These are phyloP conservation scores for Hyaena hyaena DNA, from an alignment of 2,113 vertebrate species.

Conservation along the genomic window DNA sequence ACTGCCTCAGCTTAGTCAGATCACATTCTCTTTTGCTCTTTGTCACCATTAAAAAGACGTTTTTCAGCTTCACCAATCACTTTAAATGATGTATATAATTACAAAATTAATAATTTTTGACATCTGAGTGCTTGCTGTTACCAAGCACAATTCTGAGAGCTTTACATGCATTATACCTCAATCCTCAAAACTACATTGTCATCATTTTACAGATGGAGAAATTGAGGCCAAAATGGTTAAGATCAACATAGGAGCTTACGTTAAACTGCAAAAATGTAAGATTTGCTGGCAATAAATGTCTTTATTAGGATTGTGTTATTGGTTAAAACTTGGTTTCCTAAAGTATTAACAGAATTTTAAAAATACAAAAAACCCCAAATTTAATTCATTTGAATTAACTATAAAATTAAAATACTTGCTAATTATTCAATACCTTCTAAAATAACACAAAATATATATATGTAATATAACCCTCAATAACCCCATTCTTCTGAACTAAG, in stretches of 20 bases:
- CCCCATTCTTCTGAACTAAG: conserved; percentile 54
- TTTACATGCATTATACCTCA: not conserved
- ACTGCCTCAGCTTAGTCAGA: not conserved
- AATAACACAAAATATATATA: conserved; percentile 79
- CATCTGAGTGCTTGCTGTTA: not conserved
- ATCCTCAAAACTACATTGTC: not conserved
- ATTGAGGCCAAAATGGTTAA: conserved; percentile 2
- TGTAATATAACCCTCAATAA: conserved; percentile 69
- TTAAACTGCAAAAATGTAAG: conserved; percentile 75
- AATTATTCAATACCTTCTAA: conserved; percentile 68
- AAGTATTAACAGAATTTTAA: conserved; percentile 71
- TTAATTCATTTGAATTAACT: conserved; percentile 69
- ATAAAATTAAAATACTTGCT: conserved; percentile 73
- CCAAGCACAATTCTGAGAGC: conserved; percentile 18
- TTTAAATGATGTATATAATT: conserved; percentile 12
- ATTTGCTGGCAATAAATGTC: conserved; percentile 64
- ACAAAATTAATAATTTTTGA: not conserved
- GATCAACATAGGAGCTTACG: conserved; percentile 16
- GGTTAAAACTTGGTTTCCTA: conserved; percentile 77
- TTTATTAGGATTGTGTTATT: conserved; percentile 74
- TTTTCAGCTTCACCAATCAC: not conserved
- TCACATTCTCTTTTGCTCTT: not conserved
- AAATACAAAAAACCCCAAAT: conserved; percentile 69
- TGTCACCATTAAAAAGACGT: not conserved
- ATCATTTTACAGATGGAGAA: conserved; percentile 43